These are phyloP conservation scores for Disparrhopalites patrizii DNA, from an alignment of 2,888 invertebrate genomes.

Conservation along the genomic window DNA sequence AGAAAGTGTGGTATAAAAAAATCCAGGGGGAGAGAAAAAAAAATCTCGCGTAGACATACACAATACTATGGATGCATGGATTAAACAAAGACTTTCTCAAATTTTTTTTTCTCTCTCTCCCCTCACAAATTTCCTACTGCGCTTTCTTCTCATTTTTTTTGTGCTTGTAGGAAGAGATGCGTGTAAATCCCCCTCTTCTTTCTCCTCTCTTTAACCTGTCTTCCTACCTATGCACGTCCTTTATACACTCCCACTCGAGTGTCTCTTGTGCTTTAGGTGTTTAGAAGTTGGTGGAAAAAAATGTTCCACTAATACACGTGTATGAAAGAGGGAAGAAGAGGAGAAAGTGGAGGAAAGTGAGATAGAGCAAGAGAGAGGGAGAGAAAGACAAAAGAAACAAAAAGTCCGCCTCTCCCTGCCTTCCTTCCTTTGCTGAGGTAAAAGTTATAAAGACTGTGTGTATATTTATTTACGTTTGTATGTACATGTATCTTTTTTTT, in stretches of 20 bases:
- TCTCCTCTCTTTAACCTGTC: not conserved
- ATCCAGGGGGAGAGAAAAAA: not conserved
- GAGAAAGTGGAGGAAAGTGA: not conserved
- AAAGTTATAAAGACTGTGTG: no score
- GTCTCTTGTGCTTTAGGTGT: no score
- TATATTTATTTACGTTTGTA: not conserved
- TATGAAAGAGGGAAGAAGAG: not conserved
- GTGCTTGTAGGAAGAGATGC: not conserved
- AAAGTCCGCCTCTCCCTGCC: not conserved
- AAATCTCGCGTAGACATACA: no score
- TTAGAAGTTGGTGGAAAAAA: no score
- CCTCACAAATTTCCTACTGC: not conserved
- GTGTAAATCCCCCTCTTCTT: not conserved
- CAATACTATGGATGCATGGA: not conserved
- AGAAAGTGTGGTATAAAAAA: not conserved
- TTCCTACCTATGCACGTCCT: not conserved
- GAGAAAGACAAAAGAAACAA: not conserved
- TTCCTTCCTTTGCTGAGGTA: not conserved
- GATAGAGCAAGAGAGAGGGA: not conserved
- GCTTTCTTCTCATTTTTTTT: not conserved
- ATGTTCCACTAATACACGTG: not conserved
- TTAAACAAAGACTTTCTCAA: not conserved
- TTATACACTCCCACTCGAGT: not conserved
- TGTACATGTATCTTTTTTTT: slow-evolving; percentile 14
- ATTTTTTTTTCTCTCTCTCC: not conserved